These are phyloP conservation scores for Xestia rhomboidea DNA, from an alignment of 2,888 invertebrate species.

Conservation along the genomic window DNA sequence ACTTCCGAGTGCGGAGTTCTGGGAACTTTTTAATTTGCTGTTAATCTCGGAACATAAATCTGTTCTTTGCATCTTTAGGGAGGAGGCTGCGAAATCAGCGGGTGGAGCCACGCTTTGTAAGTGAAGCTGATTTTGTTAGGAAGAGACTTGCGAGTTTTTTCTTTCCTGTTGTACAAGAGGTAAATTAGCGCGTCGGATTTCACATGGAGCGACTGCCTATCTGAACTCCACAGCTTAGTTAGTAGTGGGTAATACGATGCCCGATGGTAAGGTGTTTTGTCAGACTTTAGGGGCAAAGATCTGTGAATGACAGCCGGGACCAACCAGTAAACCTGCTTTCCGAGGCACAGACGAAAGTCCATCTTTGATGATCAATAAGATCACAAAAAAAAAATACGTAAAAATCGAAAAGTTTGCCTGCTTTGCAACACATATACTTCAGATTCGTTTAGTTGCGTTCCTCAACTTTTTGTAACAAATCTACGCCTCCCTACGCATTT, in stretches of 20 bases:
- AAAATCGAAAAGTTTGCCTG: too few species aligned
- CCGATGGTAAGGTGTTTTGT: not conserved
- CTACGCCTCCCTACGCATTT: not conserved
- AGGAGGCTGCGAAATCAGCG: slow-evolving; percentile 42
- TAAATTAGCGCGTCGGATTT: too few species aligned
- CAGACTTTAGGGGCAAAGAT: not conserved
- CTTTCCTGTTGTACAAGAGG: not conserved
- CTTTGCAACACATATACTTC: not conserved
- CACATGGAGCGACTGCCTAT: not conserved
- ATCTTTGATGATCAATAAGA: not conserved
- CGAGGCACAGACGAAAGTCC: not conserved
- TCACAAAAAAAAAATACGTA: too few species aligned
- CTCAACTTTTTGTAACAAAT: not conserved
- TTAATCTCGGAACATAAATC: slow-evolving; percentile 77
- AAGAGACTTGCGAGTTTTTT: not conserved
- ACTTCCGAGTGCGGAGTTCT: slow-evolving; percentile 64
- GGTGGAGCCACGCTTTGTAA: not conserved
- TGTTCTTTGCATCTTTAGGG: slow-evolving; percentile 72
- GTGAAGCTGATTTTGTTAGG: not conserved
- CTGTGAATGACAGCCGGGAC: not conserved
- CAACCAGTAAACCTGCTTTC: not conserved
- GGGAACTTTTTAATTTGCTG: slow-evolving; percentile 75
- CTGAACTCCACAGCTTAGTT: not conserved
- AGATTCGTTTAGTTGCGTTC: not conserved
- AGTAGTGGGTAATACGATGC: not conserved